Percentiles rank a stretch among this genome's conserved stretches.
phyloP scores from a whole-genome alignment of 2,113 vertebrate species.

The Gila orcuttii region DNA sequence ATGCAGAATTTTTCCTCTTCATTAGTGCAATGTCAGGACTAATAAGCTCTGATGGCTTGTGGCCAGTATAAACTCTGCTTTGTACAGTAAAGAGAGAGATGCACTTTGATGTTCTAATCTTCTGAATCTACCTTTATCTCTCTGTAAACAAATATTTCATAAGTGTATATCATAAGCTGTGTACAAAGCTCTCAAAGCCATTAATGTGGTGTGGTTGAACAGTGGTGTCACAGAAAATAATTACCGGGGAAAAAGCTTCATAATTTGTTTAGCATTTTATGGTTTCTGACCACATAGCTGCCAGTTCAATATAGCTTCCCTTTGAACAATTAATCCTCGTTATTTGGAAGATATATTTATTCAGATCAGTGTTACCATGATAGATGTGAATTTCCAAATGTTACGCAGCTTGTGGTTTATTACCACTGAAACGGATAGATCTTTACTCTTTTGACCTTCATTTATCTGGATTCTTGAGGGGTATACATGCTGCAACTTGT shows the following conservation, averaged over 20 bases:
- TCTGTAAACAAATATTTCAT: constrained; percentile 18
- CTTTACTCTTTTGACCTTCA: constrained; percentile 17
- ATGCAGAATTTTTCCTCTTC: constrained; percentile 70
- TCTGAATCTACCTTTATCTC: constrained; percentile 7
- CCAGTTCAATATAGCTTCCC: neutral
- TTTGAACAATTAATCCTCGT: constrained; percentile 6
- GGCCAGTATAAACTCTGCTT: constrained; percentile 43
- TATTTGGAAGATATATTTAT: neutral
- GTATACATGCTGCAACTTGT: constrained; percentile 44
- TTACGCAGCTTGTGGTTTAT: neutral
- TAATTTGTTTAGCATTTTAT: constrained; percentile 17
- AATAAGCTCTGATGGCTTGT: constrained; percentile 61
- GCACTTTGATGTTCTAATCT: constrained; percentile 33
- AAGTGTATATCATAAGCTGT: constrained; percentile 2
- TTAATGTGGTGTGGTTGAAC: constrained; percentile 7
- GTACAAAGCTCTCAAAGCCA: constrained; percentile 11
- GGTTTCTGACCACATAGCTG: constrained; percentile 14
- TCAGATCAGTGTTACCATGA: constrained; percentile 10
- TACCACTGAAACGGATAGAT: neutral
- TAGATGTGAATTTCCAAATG: constrained; percentile 19
- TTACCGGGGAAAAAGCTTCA: neutral
- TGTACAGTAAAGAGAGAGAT: constrained; percentile 21
- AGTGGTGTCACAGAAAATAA: constrained; percentile 2
- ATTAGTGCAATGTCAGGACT: constrained; percentile 72
- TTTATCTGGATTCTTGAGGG: constrained; percentile 47